These are phyloP conservation scores for Octopus sinensis DNA, from an alignment of 1,140 invertebrate genomes.

Conservation along the genomic window DNA sequence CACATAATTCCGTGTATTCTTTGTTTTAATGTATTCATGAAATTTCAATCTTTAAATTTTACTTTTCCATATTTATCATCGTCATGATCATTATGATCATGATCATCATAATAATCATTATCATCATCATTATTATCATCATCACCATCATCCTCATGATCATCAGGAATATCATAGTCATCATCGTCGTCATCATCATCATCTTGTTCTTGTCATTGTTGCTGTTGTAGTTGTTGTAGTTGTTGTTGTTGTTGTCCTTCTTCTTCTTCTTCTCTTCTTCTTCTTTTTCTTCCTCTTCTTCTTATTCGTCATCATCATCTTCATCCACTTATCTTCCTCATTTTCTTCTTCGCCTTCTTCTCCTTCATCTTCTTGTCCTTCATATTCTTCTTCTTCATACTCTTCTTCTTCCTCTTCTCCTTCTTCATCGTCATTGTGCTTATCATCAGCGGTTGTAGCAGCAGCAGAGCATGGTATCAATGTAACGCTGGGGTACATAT, in stretches of 20 bases:
- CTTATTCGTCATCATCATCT: neutral
- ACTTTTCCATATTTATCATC: no score
- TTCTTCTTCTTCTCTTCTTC: neutral
- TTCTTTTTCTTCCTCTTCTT: neutral
- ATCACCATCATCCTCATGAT: no score
- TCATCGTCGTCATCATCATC: neutral
- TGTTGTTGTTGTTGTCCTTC: constrained; percentile 1
- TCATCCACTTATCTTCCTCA: neutral
- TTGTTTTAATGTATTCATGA: no score
- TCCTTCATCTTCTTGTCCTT: neutral
- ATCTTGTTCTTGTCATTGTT: neutral
- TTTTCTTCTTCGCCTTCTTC: neutral
- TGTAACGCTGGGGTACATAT: no score
- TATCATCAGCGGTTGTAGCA: no score
- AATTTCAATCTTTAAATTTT: no score
- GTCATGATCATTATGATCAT: no score
- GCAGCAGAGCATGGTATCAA: no score
- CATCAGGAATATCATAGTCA: no score
- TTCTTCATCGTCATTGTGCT: neutral
- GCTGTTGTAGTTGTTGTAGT: neutral
- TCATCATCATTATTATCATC: no score
- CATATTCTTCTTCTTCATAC: neutral
- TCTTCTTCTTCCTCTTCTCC: neutral
- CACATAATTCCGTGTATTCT: no score
- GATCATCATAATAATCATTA: no score